Base-by-base conservation (phyloP, 2,797 vertebrate genomes). In the Danio jaintianensis region DNA sequence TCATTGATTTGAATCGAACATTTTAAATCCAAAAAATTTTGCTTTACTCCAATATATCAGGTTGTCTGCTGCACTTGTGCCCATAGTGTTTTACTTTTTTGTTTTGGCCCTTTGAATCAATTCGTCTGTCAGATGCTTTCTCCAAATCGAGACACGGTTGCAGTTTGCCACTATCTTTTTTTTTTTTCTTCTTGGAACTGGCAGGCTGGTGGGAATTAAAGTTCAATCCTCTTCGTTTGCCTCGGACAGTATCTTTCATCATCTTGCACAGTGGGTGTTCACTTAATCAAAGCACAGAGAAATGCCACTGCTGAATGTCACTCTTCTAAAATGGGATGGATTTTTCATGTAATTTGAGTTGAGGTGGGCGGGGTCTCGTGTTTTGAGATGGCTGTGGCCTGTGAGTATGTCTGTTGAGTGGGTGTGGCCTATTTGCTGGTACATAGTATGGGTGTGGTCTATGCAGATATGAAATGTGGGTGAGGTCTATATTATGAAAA, bases 261-360 rank as follows among this genome's bases (percentile, higher is more conserved):
- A 67, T 86, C 85, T 79, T 67, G 55, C 81, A 75, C 85, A 83
- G 83, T 78, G 67, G 83, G 83, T 72, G 71, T 52, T 69, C 74
- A 72, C 64, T 58, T 75, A 78, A 83, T 84, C 71, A 84, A 67
- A 76, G 79, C 50, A 8, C 29, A 13, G 22, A 38, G 66, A 82
- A 87, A 84, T 87, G 80, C 75, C 79, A 84, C 64, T 36, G 70
- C 50, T 66, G 79, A 87, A 84, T 79, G 82, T 84, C 80, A 85
- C 73, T 75, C 69, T 81, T 78, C 75, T 68, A 64, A 82, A 68
- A 82, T 63, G 58, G 69, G 38, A 52, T 72, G 67, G 56, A 45
- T 5, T 15, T 48, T n/a, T 13, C 18, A n/a, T 45, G 62, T 66
- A 7, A 29, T 50, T 29, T 15, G 18, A 29, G 18, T 56, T 22